Evolutionary conservation across 2,888 invertebrate species (phyloP).

Genomic region (Emesis castigata): DNA sequence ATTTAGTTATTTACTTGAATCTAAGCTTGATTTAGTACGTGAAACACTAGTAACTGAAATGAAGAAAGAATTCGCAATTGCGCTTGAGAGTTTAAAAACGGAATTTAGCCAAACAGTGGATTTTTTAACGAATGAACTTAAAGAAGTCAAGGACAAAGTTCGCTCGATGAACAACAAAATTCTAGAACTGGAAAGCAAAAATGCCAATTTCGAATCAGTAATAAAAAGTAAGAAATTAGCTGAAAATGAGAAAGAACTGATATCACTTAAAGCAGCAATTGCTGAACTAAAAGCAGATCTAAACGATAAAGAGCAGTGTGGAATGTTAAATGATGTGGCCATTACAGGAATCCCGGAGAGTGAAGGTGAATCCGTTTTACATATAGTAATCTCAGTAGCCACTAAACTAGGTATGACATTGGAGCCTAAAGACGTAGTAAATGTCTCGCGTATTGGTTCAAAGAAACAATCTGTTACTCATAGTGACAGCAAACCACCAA

Average conservation of each 20-base stretch:
- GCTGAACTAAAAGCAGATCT: neutral
- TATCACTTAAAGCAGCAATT: too few species aligned
- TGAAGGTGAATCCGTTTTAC: neutral
- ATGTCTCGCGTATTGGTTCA: neutral
- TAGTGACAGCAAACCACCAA: neutral
- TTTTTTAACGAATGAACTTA: neutral
- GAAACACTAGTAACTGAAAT: neutral
- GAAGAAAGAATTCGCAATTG: neutral
- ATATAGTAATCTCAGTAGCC: neutral
- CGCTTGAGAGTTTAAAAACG: neutral
- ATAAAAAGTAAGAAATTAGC: too few species aligned
- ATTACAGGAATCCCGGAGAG: neutral
- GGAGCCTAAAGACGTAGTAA: neutral
- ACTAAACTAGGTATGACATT: neutral
- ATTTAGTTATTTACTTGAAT: neutral
- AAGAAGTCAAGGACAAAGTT: neutral
- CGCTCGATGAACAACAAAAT: neutral
- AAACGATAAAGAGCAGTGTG: neutral
- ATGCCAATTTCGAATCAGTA: too few species aligned
- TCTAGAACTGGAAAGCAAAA: too few species aligned
- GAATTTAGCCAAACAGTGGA: neutral
- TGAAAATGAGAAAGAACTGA: neutral
- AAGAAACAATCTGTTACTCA: too few species aligned
- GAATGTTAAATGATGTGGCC: neutral
- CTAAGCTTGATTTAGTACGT: neutral